Percentiles rank a stretch among this genome's conserved stretches.
These are phyloP conservation scores for Eidolon dupreanum DNA, from an alignment of 2,797 vertebrate genomes.

Conservation along the genomic window DNA sequence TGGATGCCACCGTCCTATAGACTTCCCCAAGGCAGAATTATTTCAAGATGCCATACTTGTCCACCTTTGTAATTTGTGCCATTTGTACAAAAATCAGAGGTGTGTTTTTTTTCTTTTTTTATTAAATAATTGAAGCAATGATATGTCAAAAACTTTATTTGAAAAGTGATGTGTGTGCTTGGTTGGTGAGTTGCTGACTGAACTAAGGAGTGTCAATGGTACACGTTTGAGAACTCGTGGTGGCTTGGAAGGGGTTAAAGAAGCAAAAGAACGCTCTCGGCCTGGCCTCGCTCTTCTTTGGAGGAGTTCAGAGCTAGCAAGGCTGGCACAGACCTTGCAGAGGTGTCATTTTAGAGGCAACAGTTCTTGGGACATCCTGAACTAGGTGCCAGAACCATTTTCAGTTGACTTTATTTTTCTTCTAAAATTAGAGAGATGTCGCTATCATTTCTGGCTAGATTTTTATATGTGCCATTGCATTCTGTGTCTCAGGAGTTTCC, in stretches of 20 bases:
- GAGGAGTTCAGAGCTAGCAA: neutral
- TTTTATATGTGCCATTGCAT: neutral
- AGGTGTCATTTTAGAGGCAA: neutral
- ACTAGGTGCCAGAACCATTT: neutral
- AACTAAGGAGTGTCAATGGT: neutral
- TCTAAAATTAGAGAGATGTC: neutral
- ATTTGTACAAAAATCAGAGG: neutral
- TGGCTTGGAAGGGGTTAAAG: neutral
- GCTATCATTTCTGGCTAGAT: neutral
- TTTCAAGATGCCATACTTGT: neutral
- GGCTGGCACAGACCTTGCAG: neutral
- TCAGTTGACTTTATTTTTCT: neutral
- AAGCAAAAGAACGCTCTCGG: neutral
- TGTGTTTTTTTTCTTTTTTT: neutral
- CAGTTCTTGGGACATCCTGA: neutral
- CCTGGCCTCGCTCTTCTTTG: neutral
- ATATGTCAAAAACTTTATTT: neutral
- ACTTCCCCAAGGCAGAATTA: neutral
- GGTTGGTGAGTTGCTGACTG: neutral
- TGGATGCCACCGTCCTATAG: neutral
- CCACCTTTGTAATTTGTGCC: neutral
- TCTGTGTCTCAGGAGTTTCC: neutral
- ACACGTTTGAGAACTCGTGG: neutral
- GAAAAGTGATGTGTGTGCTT: neutral
- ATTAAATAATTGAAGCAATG: neutral